Base-by-base conservation (phyloP, 2,888 invertebrate genomes). In the Troides oblongomaculatus region DNA sequence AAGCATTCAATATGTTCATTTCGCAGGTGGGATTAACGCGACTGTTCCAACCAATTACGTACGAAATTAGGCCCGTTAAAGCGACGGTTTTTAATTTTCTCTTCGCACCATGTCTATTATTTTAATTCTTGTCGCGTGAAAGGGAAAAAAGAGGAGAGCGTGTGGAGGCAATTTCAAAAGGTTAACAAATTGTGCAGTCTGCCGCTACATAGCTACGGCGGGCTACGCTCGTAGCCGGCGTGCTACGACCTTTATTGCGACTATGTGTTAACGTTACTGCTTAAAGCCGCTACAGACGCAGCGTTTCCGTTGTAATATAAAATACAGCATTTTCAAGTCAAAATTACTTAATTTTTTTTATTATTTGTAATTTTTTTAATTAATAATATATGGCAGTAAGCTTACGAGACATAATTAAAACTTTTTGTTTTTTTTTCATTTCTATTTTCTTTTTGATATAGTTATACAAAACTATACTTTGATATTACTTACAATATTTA, bases 171-270 rank as follows among this genome's bases (percentile, higher is more conserved):
- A 88, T 89, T 87, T 80, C 83, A 82, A 82, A 82, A 83, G 81
- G 86, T 85, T 88, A 89, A 90, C 89, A 89, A 89, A 90, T 89
- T 86, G 87, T 84, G 84, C 82, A 87, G 84, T 85, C 84, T 82
- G 82, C 77, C 75, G 76, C 83, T 84, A 66, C 66, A 69, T 39
- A 25, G 69, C 64, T 64, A 83, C 84, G 79, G 74, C 73, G 79
- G 77, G 82, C 81, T 81, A 79, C 77, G 82, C 78, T 75, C 79
- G 86, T 84, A 84, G 70, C 10, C 61, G n/a, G 85, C 81, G 74
- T 71, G 83, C 86, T 86, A 88, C 86, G 85, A 80, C 81, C 81
- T 88, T 89, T 88, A 86, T 85, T 84, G 81, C 84, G 80, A 82
- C 84, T 79, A 81, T 83, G 85, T 84, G 84, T 83, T 83, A 86